Conservation (phyloP, 35 echinoderm and acorn worm genomes). For the Ophiothrix spiculata region DNA sequence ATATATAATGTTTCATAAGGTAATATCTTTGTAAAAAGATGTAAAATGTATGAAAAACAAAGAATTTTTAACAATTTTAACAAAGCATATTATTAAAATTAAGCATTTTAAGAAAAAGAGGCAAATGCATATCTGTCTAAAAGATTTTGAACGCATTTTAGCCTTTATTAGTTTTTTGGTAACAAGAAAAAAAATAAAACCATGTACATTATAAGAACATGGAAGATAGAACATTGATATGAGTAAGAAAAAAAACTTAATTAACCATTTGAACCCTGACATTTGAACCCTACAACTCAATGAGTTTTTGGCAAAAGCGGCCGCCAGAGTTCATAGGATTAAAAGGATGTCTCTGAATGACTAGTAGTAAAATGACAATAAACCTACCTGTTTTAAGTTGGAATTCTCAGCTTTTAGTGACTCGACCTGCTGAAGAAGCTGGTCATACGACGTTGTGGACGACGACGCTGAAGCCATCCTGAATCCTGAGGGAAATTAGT, state of each 20-base stretch:
- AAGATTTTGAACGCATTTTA: no score
- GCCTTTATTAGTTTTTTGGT: no score
- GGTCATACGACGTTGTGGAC: constrained; percentile 65
- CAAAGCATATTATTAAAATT: no score
- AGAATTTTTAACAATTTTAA: no score
- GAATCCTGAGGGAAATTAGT: background rate
- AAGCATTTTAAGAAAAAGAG: no score
- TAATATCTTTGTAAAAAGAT: no score
- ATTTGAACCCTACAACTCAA: background rate
- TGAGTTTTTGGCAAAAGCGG: background rate
- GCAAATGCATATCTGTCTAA: no score
- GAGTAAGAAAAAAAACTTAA: background rate
- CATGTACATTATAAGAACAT: background rate
- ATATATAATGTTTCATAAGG: no score
- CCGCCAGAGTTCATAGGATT: background rate
- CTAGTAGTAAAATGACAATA: constrained; percentile 1
- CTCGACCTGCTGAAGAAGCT: constrained; percentile 68
- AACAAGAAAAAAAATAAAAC: background rate
- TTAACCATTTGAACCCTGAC: background rate
- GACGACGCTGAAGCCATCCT: background rate
- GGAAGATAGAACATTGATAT: background rate
- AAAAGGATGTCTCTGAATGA: background rate
- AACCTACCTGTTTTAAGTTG: constrained; percentile 64
- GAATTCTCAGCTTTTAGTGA: constrained; percentile 83
- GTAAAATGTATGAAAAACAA: no score